Evolutionary conservation across 23 tunicate species (phyloP).

Genomic region (Styela plicata): DNA sequence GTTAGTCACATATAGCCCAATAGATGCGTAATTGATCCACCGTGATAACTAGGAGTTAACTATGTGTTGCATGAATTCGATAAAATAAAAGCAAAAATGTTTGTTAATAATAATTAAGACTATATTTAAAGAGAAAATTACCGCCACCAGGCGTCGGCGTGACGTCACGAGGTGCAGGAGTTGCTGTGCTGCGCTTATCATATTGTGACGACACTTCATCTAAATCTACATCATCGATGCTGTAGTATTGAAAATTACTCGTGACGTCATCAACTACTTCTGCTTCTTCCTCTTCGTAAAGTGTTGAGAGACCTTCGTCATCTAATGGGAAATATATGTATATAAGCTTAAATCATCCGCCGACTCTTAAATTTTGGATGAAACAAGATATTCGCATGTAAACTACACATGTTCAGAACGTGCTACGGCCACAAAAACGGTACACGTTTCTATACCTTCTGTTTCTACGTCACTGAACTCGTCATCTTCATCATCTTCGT

Average conservation of each 20-base stretch:
- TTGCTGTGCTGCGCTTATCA: background rate
- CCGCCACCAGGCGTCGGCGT: slow-evolving; percentile 16
- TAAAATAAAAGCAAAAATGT: background rate
- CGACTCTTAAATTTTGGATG: background rate
- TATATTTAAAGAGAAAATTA: too few species aligned
- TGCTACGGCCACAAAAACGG: background rate
- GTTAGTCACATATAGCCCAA: background rate
- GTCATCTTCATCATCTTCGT: slow-evolving; percentile 5
- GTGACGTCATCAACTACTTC: slow-evolving; percentile 50
- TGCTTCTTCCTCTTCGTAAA: slow-evolving; percentile 80
- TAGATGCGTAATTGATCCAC: background rate
- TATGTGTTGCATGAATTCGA: background rate
- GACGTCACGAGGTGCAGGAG: background rate
- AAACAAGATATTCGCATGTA: background rate
- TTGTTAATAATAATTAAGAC: too few species aligned
- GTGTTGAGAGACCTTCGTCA: slow-evolving; percentile 75
- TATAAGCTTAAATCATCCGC: background rate
- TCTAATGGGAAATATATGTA: background rate
- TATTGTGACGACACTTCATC: slow-evolving; percentile 28
- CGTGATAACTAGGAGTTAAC: background rate
- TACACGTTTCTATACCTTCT: background rate
- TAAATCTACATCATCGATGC: slow-evolving; percentile 18
- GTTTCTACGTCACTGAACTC: slow-evolving; percentile 13
- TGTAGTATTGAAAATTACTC: slow-evolving; percentile 34
- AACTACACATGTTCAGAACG: background rate